Evolutionary conservation across 2,113 vertebrate species (phyloP), one percentile per base, ranked within the genome.

Genomic region (Scopus umbretta): DNA sequence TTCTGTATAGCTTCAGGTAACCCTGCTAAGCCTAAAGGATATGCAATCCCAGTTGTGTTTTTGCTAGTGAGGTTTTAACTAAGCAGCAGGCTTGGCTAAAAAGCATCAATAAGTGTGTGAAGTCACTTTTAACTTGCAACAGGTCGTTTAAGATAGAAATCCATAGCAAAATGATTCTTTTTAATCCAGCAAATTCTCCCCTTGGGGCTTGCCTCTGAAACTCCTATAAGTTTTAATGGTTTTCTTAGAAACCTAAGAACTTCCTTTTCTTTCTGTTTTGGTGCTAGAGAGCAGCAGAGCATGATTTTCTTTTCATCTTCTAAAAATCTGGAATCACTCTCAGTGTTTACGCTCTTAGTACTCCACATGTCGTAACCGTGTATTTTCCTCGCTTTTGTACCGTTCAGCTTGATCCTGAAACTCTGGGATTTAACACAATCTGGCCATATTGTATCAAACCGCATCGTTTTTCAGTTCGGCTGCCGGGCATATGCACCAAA

Each of bases 241-340:
- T 96, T 90, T 92, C 53, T 92, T 91, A 91, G 94, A 95, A 96
- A 96, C 84, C 50, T 11, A 91, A 93, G 91, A 96, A 93, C 84
- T 93, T 96, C 71, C 59, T 93, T 96, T 95, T 53, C 34, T 55
- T 97, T 91, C 86, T 81, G 32, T 91, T 91, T 88, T 88, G 91
- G 89, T 96, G 93, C 96, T 93, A 90, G 87, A 91, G 78, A 94
- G 91, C 53, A 93, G 55, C 92, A 91, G 74, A 95, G 89, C 94
- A 71, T 74, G 93, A 21, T 82, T 96, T 84, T 84, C 76, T 95
- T 94, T 91, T 82, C 73, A 88, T 94, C 91, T 82, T 90, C 65
- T 73, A 42, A 70, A 88, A 97, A 85, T 88, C 88, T 95, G 95
- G 90, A 94, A 73, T 90, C 92, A 63, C 52, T 93, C 88, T 88